A percentile compares a stretch with the other conserved stretches of the same genome.
phyloP scores from a whole-genome alignment of 2,797 vertebrate species.

The Ambastaia sidthimunki region DNA sequence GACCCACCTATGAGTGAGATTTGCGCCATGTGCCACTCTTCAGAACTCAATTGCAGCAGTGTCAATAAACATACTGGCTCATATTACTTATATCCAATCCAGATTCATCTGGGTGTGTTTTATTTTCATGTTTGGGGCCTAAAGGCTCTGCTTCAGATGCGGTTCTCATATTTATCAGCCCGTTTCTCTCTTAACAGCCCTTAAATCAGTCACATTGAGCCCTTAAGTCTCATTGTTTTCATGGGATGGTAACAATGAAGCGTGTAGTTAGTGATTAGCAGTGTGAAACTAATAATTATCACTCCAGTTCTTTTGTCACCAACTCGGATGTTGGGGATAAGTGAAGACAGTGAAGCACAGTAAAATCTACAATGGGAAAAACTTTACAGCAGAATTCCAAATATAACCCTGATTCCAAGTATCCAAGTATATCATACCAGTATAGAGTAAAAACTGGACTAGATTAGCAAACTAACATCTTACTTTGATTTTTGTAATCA shows the following conservation, averaged over 20 bases:
- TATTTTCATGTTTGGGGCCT: conserved; percentile 4
- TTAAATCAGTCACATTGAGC: background rate
- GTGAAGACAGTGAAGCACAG: too few relatives aligned
- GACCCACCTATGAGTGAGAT: background rate
- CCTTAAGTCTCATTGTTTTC: background rate
- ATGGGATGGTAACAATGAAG: background rate
- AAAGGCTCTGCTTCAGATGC: conserved; percentile 34
- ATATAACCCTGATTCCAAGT: too few relatives aligned
- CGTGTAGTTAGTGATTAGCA: background rate
- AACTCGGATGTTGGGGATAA: too few relatives aligned
- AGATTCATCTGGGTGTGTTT: conserved; percentile 44
- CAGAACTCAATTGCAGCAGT: conserved; percentile 33
- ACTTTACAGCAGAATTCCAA: too few relatives aligned
- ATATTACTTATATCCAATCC: conserved; percentile 42
- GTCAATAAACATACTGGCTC: conserved; percentile 50
- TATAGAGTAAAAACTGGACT: background rate
- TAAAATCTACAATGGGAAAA: too few relatives aligned
- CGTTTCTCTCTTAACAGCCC: background rate
- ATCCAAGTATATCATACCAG: too few relatives aligned
- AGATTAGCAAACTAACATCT: too few relatives aligned
- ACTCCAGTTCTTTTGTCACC: too few relatives aligned
- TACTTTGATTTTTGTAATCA: too few relatives aligned
- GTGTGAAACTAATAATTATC: background rate
- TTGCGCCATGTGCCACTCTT: conserved; percentile 9
- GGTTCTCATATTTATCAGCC: conserved; percentile 21